Evolutionary conservation across 1,140 invertebrate genomes (phyloP), one percentile per base, ranked within the genome.

Genomic region (Apis florea): DNA sequence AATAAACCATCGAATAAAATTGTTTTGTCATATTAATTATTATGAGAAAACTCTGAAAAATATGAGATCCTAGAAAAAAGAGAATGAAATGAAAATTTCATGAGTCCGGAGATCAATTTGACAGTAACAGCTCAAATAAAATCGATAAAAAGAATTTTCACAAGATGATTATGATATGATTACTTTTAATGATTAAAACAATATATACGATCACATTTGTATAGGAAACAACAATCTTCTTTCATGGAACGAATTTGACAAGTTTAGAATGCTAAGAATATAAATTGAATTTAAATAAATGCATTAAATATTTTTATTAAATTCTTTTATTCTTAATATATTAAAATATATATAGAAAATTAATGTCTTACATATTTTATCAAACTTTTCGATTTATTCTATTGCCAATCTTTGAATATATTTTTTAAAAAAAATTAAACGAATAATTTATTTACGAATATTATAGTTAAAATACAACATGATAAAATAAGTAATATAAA

Each of bases 211-310:
- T 72, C 40, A 72, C 59, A 59, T 40, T 13, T 31, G 4, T 4
- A 21, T 8, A 12, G 31, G 54, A 72, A 59, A 56, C 54, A 59
- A 56, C 54, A 31, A 54, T n/a, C 21, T 21, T 59, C 26, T 9
- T 40, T 13, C 26, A 21, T 26, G 54, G 54, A 40, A 58, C 53
- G 70, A 72, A 72, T 72, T 72, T 21, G 54, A n/a, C 3, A 72
- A 72, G 31, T 59, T 72, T 31, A 21, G 8, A 40, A 59, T 72
- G 47, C 59, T 72, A 72, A 59, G 54, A 58, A 59, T 54, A 54
- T 53, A 12, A 58, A 26, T 40, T 40, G 31, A 40, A 3, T 31
- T 31, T 31, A 31, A 40, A 0, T 40, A 40, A 31, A 40, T 40
- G 31, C 31, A 40, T 40, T 40, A 40, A 40, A 40, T 40, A 40